These are phyloP conservation scores for Xyliphius kryptos DNA, from an alignment of 2,113 vertebrate species.

Conservation along the genomic window DNA sequence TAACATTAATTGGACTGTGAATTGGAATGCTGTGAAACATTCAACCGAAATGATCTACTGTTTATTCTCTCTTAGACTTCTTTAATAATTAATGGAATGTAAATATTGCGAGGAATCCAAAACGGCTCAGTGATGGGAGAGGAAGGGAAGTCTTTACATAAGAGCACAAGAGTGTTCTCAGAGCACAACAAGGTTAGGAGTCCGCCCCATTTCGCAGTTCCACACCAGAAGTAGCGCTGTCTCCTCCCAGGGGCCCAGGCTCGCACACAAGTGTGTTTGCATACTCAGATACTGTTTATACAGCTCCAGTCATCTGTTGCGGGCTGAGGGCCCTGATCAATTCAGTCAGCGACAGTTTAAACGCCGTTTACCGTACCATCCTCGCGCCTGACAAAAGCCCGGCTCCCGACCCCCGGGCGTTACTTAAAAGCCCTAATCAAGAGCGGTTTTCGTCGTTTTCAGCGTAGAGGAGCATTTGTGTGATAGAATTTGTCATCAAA, in stretches of 20 bases:
- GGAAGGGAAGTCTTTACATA: conserved; percentile 88
- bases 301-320: conserved; percentile 79
- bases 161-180: conserved; percentile 59
- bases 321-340: conserved; percentile 72
- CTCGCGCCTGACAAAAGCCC: conserved; percentile 53
- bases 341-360: conserved; percentile 89
- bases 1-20: conserved; percentile 85
- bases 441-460: conserved; percentile 46
- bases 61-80: conserved; percentile 69
- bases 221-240: conserved; percentile 83
- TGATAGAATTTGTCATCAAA: conserved; percentile 55
- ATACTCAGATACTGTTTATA: conserved; percentile 95
- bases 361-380: conserved; percentile 91
- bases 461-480: conserved; percentile 63
- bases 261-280: conserved; percentile 79
- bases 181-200: conserved; percentile 74
- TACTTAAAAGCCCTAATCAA: no score
- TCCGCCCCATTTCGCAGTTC: conserved; percentile 70
- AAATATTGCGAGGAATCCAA: conserved; percentile 84
- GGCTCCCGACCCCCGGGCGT: background rate
- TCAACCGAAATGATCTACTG: conserved; percentile 85
- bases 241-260: conserved; percentile 74
- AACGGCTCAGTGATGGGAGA: conserved; percentile 74
- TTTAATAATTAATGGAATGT: conserved; percentile 95
- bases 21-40: conserved; percentile 81